phyloP scores from a whole-genome alignment of 2,113 vertebrate species.

The Potamarius usumacintae region DNA sequence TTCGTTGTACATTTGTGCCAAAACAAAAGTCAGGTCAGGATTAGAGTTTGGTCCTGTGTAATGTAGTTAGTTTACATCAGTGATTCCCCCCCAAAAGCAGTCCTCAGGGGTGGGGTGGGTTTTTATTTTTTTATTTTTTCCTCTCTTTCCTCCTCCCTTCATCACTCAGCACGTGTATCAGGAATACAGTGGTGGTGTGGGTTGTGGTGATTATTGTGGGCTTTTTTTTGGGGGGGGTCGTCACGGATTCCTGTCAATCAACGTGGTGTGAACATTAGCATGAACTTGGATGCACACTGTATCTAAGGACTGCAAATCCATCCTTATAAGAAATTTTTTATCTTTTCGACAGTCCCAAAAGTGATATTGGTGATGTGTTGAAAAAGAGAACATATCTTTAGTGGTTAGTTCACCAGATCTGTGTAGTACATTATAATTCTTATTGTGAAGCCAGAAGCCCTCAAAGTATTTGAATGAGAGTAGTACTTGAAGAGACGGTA shows the following conservation, averaged over 20 bases:
- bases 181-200: neutral
- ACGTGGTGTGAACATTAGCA: slow-evolving; percentile 23
- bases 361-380: neutral
- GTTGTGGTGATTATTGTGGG: too few relatives aligned
- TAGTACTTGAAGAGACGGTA: slow-evolving; percentile 35
- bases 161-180: neutral
- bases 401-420: slow-evolving; percentile 35
- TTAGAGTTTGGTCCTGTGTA: neutral
- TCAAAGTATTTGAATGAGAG: slow-evolving; percentile 44
- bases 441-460: slow-evolving; percentile 37
- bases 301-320: neutral
- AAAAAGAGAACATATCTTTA: slow-evolving; percentile 41
- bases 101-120: neutral
- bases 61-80: slow-evolving; percentile 9
- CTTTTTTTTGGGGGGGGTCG: neutral
- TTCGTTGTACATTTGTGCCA: slow-evolving; percentile 36
- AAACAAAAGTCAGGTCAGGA: slow-evolving; percentile 13
- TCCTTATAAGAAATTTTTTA: neutral
- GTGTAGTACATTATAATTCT: neutral
- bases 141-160: neutral
- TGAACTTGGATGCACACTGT: slow-evolving; percentile 7
- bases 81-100: neutral
- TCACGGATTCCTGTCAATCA: slow-evolving; percentile 13
- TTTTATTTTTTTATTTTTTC: neutral
- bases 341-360: neutral